Evolutionary conservation across 2,888 invertebrate genomes (phyloP).

Genomic region (Yponomeuta evonymella): DNA sequence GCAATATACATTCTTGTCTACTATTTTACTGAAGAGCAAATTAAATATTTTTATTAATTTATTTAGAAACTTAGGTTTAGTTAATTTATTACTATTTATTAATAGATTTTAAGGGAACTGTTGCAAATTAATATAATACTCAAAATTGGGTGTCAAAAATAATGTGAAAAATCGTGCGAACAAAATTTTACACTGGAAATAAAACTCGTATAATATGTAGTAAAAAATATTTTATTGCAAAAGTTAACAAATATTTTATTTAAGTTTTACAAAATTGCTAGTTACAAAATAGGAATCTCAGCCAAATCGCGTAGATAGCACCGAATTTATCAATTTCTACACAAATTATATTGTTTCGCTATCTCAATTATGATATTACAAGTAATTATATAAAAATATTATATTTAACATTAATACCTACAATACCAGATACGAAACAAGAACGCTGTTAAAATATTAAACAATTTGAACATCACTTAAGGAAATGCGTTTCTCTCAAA

Average conservation of each 20-base stretch:
- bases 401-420: not conserved
- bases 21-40: constrained; percentile 9
- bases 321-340: not conserved
- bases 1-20: constrained; percentile 19
- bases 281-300: constrained; percentile 8
- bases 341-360: not conserved
- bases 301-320: constrained; percentile 1
- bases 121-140: constrained; percentile 1
- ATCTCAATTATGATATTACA: not conserved
- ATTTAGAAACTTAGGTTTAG: constrained; percentile 2
- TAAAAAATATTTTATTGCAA: constrained; percentile 1
- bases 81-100: constrained; percentile 10
- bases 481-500: not conserved
- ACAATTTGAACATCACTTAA: not conserved
- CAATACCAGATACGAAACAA: not conserved
- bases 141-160: not conserved
- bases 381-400: not conserved
- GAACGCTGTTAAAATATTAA: not conserved
- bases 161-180: not conserved
- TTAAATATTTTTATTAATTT: constrained; percentile 11
- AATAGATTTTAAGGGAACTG: constrained; percentile 5
- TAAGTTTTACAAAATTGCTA: not conserved
- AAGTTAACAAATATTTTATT: constrained; percentile 5
- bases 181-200: not conserved
- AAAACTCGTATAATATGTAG: not conserved